Evolutionary conservation across 2,113 vertebrate species (phyloP), one percentile per base, ranked within the genome.

Genomic region (Peromyscus maniculatus): DNA sequence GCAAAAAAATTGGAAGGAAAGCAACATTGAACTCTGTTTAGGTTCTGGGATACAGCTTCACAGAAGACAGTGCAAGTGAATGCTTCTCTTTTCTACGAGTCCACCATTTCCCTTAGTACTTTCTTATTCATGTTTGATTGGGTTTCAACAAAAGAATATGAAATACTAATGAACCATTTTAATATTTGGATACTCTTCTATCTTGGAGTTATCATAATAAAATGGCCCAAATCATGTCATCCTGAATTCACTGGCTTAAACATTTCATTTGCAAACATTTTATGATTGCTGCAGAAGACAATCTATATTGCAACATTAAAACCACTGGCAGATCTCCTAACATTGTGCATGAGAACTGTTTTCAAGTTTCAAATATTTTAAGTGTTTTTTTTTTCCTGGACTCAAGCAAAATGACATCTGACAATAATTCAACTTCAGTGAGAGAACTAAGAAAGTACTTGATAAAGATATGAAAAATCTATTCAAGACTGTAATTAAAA

Each of bases 221-320:
- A 92, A 93, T 64, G 62, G 93, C 67, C 24, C 31, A 83, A 95
- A 95, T 66, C 59, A 16, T 64, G 71, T 66, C 62, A 39, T 28
- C 19, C 11, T 94, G 86, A 93, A 90, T 59, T 91, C 36, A 75
- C 16, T 39, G 33, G 74, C 49, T 97, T 89, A 75, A 94, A 86
- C 19, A 71, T 90, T 96, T 96, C 19, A 55, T 75, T 95, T 49
- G 87, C 62, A 95, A 59, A 89, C 91, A 87, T 79, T 89, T 91
- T 96, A 79, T 93, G 49, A 87, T 46, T 46, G 46, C 26, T 79
- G 19, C 11, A 87, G 36, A 62, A 69, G 67, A 28, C 15, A 72
- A 33, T 43, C 57, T 89, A 13, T 78, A 89, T 8, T 24, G 19
- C 11, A 87, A 39, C 59, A 79, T 52, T 78, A 87, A 93, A 94